phyloP scores from a whole-genome alignment of 2,797 vertebrate species.

The Heteromormyrus szaboi region DNA sequence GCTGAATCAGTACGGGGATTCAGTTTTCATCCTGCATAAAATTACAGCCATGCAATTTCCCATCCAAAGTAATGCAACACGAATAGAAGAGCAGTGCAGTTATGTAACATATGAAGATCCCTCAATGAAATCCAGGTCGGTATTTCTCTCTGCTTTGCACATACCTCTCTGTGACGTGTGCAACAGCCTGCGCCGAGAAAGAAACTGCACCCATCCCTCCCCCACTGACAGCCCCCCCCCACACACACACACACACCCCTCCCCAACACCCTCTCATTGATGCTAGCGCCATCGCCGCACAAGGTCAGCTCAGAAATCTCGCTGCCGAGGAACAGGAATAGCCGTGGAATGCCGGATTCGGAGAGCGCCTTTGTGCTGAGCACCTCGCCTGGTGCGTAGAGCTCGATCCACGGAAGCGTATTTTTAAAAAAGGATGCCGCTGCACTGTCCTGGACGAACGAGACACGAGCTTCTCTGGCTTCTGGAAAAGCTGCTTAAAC shows the following conservation, averaged over 20 bases:
- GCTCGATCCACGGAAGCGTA: conserved; percentile 15
- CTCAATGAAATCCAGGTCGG: conserved; percentile 26
- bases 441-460: conserved; percentile 30
- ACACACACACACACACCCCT: background rate
- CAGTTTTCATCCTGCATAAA: background rate
- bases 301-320: conserved; percentile 56
- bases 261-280: background rate
- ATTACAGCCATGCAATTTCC: background rate
- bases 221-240: background rate
- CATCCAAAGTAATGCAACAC: background rate
- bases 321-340: conserved; percentile 46
- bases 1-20: background rate
- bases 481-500: conserved; percentile 46
- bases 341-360: conserved; percentile 36
- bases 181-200: conserved; percentile 19
- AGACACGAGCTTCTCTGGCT: conserved; percentile 52
- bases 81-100: background rate
- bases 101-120: conserved; percentile 27
- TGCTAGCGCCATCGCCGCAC: conserved; percentile 30
- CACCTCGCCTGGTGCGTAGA: background rate
- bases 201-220: background rate
- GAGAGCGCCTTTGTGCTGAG: background rate
- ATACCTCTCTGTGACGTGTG: conserved; percentile 34
- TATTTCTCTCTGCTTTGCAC: conserved; percentile 40
- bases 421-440: conserved; percentile 52